Evolutionary conservation across 2,888 invertebrate genomes (phyloP), one percentile per base, ranked within the genome.

Genomic region (Heliothis peltigera): DNA sequence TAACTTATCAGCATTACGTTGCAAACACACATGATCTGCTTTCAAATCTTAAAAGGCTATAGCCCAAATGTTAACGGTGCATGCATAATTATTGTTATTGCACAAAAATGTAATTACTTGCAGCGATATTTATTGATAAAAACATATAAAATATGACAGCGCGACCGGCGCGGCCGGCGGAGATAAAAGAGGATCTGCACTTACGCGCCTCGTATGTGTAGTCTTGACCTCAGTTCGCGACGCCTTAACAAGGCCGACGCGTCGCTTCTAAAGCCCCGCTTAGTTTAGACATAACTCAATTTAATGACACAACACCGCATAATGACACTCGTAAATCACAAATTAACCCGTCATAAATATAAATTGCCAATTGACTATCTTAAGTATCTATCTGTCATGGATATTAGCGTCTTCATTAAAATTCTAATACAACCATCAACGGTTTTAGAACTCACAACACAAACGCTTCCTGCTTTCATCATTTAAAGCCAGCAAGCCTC

Each of bases 101-200:
- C 72, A 84, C 81, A 83, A 80, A 86, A 82, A 77, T 74, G 81
- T 86, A 85, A 86, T 85, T 85, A 85, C 80, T 77, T 77, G 79
- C 81, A 75, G 77, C 79, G 81, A 84, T 87, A 88, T 85, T 88
- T 91, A 91, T 92, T 90, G 91, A 91, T 89, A 91, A 90, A 89
- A 90, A 89, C 85, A 85, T 83, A 89, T 90, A 91, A 89, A 90
- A 91, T 92, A 91, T 92, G 93, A 93, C 89, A 88, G 85, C 70
- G 86, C 84, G 70, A 79, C 82, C 75, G 79, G 88, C 77, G 82
- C 73, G 81, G 87, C 87, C 90, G 91, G 85, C 84, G 51, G 84
- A 91, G 91, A 93, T 93, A 92, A 93, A 93, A 90, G 92, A 83
- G 87, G 86, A 89, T 86, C 91, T 93, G 93, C 93, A 92, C 93